A percentile compares a stretch with the other conserved stretches of the same genome.
Conservation (phyloP, 1,140 invertebrate genomes). For the Lanistes nyassanus region DNA sequence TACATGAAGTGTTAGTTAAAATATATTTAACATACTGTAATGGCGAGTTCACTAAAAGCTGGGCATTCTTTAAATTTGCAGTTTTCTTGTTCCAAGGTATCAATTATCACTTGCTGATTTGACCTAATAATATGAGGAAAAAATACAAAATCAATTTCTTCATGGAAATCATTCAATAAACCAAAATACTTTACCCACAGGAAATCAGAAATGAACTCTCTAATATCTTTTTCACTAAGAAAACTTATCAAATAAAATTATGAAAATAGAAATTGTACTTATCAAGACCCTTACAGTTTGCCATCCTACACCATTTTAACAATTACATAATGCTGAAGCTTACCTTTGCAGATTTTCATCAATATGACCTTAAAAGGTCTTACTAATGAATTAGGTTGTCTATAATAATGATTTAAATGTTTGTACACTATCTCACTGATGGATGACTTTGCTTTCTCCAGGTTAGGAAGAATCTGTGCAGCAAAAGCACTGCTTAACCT, state of each 20-base stretch:
- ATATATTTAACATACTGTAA: constrained; percentile 47
- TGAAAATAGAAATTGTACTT: no score
- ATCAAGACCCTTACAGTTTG: no score
- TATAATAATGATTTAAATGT: not conserved
- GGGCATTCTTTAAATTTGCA: constrained; percentile 56
- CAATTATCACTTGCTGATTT: constrained; percentile 58
- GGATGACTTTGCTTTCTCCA: constrained; percentile 48
- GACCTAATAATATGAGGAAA: constrained; percentile 34
- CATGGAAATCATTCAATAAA: not conserved
- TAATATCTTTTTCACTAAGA: no score
- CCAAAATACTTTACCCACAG: no score
- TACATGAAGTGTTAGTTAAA: not conserved
- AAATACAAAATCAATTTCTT: not conserved
- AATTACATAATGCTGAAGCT: not conserved
- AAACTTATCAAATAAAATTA: no score
- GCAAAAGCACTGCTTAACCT: constrained; percentile 46
- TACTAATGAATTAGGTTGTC: not conserved
- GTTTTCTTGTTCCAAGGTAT: constrained; percentile 61
- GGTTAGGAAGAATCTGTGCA: constrained; percentile 42
- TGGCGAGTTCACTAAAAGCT: constrained; percentile 43
- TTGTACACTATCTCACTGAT: constrained; percentile 53
- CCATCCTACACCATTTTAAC: no score
- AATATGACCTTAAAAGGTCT: not conserved
- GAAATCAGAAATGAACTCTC: no score
- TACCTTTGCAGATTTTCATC: not conserved